A percentile compares a stretch with the other conserved stretches of the same genome.
Conservation (phyloP, 2,113 vertebrate genomes). For the Hoplias malabaricus region DNA sequence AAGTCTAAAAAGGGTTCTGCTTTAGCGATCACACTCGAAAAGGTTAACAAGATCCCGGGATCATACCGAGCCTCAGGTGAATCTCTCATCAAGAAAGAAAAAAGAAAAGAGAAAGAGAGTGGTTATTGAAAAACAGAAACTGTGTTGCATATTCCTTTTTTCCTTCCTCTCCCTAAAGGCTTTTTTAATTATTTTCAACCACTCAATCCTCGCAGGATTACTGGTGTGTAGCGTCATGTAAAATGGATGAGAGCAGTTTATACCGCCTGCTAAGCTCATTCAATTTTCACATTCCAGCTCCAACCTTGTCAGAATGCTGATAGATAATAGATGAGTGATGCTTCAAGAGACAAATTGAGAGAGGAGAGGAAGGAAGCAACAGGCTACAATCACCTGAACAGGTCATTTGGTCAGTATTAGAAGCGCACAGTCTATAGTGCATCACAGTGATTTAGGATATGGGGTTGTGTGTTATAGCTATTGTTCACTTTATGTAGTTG, state of each 20-base stretch:
- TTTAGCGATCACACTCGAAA: not conserved
- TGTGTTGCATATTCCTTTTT: constrained; percentile 13
- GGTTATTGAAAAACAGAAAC: constrained; percentile 30
- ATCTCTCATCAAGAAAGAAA: constrained; percentile 22
- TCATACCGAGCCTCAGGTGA: constrained; percentile 21
- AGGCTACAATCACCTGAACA: not conserved
- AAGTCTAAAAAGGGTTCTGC: not conserved
- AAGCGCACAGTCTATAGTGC: too few species aligned
- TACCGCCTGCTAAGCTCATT: constrained; percentile 22
- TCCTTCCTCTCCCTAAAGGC: not conserved
- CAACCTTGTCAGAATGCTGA: not conserved
- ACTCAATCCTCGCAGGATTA: not conserved
- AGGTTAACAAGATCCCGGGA: constrained; percentile 21
- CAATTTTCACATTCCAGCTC: not conserved
- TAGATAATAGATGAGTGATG: constrained; percentile 10
- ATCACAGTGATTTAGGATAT: not conserved
- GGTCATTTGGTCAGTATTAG: not conserved
- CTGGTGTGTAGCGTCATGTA: constrained; percentile 7
- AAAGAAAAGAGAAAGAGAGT: too few species aligned
- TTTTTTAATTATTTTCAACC: constrained; percentile 26
- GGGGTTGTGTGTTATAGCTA: not conserved
- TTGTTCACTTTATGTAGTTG: too few species aligned
- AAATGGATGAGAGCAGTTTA: constrained; percentile 34
- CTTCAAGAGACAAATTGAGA: not conserved
- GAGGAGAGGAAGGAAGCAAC: not conserved